phyloP scores from a whole-genome alignment of 2,113 vertebrate genomes.

The Myotis lucifugus region DNA sequence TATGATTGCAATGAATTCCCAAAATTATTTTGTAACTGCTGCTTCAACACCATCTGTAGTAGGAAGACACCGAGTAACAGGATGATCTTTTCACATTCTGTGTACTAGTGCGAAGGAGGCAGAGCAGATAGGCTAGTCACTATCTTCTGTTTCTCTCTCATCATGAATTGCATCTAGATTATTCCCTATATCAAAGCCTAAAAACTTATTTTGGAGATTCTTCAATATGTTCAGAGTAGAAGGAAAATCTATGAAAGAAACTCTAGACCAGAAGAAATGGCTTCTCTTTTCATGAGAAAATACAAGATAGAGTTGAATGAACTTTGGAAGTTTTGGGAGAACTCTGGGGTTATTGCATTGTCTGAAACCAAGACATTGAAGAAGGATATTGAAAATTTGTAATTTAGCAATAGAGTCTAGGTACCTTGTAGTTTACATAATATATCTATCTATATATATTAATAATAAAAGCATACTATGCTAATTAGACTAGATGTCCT shows the following conservation, averaged over 20 bases:
- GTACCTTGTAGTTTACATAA: background rate
- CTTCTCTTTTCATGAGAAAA: background rate
- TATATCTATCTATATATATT: background rate
- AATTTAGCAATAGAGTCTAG: background rate
- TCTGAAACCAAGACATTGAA: background rate
- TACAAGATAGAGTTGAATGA: background rate
- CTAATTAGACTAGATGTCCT: too few species aligned
- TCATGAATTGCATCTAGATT: background rate
- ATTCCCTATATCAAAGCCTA: background rate
- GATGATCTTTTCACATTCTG: background rate
- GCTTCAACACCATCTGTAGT: background rate
- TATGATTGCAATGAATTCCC: background rate
- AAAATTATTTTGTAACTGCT: background rate
- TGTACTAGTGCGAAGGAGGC: background rate
- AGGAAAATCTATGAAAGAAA: background rate
- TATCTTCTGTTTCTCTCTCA: background rate
- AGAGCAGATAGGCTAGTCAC: background rate
- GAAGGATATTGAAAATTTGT: background rate
- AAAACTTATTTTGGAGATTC: background rate
- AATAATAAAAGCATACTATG: too few species aligned
- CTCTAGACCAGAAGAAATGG: background rate
- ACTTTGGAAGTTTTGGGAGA: background rate
- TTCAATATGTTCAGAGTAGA: background rate
- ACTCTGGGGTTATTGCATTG: background rate
- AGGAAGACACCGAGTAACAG: background rate